Percentiles rank a stretch among this genome's conserved stretches.
These are phyloP conservation scores for Ceratothoa steindachneri DNA, from an alignment of 2,888 invertebrate genomes.

Conservation along the genomic window DNA sequence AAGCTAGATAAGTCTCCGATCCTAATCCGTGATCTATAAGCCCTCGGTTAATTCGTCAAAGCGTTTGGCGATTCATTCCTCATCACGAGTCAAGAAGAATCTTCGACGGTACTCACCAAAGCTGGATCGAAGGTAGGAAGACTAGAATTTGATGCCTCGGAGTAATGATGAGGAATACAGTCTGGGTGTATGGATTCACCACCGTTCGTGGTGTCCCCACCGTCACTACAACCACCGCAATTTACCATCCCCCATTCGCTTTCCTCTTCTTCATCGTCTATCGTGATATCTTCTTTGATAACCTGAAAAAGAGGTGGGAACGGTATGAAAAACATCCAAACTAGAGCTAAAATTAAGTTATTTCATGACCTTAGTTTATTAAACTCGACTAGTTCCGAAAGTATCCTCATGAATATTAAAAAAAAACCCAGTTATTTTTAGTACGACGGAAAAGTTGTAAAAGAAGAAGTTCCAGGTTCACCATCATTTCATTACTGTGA, in stretches of 20 bases:
- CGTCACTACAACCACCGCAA: slow-evolving; percentile 40
- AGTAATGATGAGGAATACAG: slow-evolving; percentile 27
- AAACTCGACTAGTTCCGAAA: too few relatives aligned
- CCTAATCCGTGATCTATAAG: too few relatives aligned
- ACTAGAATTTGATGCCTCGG: slow-evolving; percentile 39
- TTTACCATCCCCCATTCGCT: slow-evolving; percentile 34
- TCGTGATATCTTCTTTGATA: slow-evolving; percentile 40
- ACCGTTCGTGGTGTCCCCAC: slow-evolving; percentile 33
- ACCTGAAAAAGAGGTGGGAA: slow-evolving; percentile 22
- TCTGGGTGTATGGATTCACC: slow-evolving; percentile 29
- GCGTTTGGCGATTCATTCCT: too few relatives aligned
- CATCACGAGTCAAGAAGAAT: too few relatives aligned
- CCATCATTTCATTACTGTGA: too few relatives aligned
- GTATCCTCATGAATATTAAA: too few relatives aligned
- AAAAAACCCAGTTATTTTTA: too few relatives aligned
- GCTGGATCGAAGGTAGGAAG: slow-evolving; percentile 43
- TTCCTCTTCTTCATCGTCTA: slow-evolving; percentile 44
- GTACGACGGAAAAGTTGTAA: too few relatives aligned
- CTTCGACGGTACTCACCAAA: slow-evolving; percentile 41
- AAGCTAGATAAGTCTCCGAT: too few relatives aligned
- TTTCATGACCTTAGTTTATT: not conserved
- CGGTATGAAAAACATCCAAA: too few relatives aligned
- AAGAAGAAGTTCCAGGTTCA: too few relatives aligned
- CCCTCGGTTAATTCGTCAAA: too few relatives aligned
- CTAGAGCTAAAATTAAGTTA: not conserved